These are phyloP conservation scores for Caenorhabditis japonica DNA, from an alignment of 2,888 invertebrate genomes.

Conservation along the genomic window DNA sequence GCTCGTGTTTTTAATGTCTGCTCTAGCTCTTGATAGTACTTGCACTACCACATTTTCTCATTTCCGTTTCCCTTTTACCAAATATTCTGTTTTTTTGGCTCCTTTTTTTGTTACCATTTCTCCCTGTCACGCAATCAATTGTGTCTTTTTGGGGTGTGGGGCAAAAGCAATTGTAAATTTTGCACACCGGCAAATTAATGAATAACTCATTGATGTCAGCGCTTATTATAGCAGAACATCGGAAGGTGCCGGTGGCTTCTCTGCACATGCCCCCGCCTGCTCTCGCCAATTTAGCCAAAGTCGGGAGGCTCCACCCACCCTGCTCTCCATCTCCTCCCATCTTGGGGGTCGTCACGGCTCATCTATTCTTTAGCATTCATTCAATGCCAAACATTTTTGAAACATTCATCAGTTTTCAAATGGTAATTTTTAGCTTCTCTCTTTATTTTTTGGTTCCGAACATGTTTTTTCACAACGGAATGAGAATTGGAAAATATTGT, in stretches of 20 bases:
- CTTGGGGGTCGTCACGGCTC: constrained; percentile 39
- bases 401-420: constrained; percentile 30
- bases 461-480: neutral
- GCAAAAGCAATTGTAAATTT: too few species aligned
- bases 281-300: constrained; percentile 44
- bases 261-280: constrained; percentile 28
- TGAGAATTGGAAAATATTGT: too few species aligned
- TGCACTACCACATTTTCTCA: constrained; percentile 41
- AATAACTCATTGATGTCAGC: constrained; percentile 54
- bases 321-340: constrained; percentile 44
- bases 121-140: constrained; percentile 2
- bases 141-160: constrained; percentile 13
- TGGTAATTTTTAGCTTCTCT: constrained; percentile 11
- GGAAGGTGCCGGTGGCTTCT: constrained; percentile 33
- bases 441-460: constrained; percentile 6
- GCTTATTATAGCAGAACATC: constrained; percentile 55
- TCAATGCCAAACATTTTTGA: constrained; percentile 47
- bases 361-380: constrained; percentile 53
- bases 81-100: constrained; percentile 4
- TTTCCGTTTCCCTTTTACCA: constrained; percentile 27
- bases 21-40: constrained; percentile 24
- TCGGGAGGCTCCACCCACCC: constrained; percentile 33
- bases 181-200: constrained; percentile 53
- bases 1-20: constrained; percentile 7
- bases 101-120: constrained; percentile 20